These are phyloP conservation scores for Incurvaria masculella DNA, from an alignment of 2,888 invertebrate genomes.

Conservation along the genomic window DNA sequence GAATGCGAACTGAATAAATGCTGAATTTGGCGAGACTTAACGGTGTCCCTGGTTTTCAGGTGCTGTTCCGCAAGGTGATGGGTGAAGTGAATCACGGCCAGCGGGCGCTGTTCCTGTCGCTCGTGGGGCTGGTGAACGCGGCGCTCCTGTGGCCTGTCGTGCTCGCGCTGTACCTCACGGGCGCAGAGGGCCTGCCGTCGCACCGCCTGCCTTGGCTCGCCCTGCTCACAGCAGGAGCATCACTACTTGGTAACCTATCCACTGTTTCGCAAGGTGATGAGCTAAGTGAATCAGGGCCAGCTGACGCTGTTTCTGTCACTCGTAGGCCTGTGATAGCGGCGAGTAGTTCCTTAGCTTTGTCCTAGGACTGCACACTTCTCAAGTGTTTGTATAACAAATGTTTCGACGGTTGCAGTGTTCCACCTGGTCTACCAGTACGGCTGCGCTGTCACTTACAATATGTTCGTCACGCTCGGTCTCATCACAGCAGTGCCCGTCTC, in stretches of 20 bases:
- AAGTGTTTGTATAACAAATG: too few species aligned
- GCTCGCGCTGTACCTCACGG: conserved; percentile 80
- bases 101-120: conserved; percentile 89
- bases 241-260: conserved; percentile 77
- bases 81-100: conserved; percentile 92
- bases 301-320: conserved; percentile 91
- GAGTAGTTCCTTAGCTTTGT: too few species aligned
- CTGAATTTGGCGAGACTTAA: too few species aligned
- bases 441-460: conserved; percentile 87
- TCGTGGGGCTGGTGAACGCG: conserved; percentile 86
- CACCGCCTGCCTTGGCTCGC: conserved; percentile 85
- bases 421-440: conserved; percentile 94
- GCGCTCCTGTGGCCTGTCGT: conserved; percentile 90
- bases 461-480: conserved; percentile 91
- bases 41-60: conserved; percentile 57
- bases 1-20: too few species aligned
- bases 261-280: conserved; percentile 92
- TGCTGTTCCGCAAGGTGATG: conserved; percentile 90
- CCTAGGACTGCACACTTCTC: too few species aligned
- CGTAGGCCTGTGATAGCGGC: conserved; percentile 82
- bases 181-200: conserved; percentile 80
- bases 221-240: conserved; percentile 73
- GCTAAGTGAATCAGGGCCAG: conserved; percentile 91
- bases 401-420: conserved; percentile 74
- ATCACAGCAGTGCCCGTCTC: conserved; percentile 93